These are phyloP conservation scores for Grantiella picta DNA, from an alignment of 2,113 vertebrate genomes.

Conservation along the genomic window DNA sequence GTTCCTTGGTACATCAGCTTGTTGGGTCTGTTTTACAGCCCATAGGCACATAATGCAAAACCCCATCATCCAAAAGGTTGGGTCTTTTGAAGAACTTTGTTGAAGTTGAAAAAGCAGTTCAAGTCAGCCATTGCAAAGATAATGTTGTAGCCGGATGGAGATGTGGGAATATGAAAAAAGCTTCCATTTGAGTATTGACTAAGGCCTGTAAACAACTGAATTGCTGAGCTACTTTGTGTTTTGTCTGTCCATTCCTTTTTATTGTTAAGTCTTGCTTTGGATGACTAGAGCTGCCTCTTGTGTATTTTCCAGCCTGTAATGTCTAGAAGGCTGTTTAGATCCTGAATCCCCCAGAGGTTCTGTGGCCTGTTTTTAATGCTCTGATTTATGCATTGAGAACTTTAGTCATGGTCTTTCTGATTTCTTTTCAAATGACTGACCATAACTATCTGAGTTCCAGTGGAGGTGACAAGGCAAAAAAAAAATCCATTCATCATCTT, in stretches of 20 bases:
- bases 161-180: neutral
- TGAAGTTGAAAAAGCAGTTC: neutral
- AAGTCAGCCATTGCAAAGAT: neutral
- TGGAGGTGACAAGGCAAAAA: neutral
- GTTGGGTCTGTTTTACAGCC: neutral
- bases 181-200: neutral
- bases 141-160: neutral
- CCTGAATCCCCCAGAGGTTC: neutral
- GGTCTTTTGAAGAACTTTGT: neutral
- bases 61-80: neutral
- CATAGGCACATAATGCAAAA: neutral
- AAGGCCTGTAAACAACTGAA: conserved; percentile 11
- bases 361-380: neutral
- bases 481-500: neutral
- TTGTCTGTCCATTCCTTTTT: neutral
- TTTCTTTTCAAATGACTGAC: neutral
- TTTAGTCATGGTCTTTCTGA: neutral
- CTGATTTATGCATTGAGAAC: neutral
- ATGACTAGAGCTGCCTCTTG: conserved; percentile 11
- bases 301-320: conserved; percentile 24
- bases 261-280: conserved; percentile 21
- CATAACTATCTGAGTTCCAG: neutral
- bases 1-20: rapidly evolving
- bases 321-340: conserved; percentile 35
- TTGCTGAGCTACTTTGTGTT: conserved; percentile 15